A percentile compares a stretch with the other conserved stretches of the same genome.
These are phyloP conservation scores for Sebastes steindachneri DNA, from an alignment of 2,797 vertebrate species.

Conservation along the genomic window DNA sequence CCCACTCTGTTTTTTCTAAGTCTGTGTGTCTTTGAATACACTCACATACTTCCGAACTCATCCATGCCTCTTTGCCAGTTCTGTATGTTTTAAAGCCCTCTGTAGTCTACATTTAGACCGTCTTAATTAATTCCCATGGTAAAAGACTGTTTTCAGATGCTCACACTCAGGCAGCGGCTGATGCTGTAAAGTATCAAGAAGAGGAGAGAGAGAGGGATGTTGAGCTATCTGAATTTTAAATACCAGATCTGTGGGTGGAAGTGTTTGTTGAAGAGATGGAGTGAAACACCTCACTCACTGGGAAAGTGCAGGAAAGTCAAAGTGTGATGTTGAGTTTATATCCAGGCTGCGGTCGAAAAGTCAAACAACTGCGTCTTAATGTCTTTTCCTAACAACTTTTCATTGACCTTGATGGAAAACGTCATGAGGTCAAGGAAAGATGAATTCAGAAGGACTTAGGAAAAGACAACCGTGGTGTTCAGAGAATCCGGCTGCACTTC, in stretches of 20 bases:
- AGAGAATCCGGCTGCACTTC: too few relatives aligned
- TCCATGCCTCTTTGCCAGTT: neutral
- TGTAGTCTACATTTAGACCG: neutral
- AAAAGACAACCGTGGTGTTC: too few relatives aligned
- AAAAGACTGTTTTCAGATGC: slow-evolving; percentile 37
- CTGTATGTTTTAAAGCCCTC: slow-evolving; percentile 1
- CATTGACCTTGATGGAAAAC: too few relatives aligned
- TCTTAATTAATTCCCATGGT: slow-evolving; percentile 70
- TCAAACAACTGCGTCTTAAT: too few relatives aligned
- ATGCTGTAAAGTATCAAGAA: neutral
- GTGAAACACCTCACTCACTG: neutral
- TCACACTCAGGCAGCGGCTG: neutral
- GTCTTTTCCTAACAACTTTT: too few relatives aligned
- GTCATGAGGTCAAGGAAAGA: too few relatives aligned
- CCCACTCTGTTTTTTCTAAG: neutral
- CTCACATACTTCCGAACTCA: neutral
- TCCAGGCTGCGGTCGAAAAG: too few relatives aligned
- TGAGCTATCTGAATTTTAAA: slow-evolving; percentile 28
- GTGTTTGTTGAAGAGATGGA: neutral
- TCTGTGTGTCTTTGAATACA: neutral
- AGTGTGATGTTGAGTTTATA: neutral
- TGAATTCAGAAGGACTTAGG: too few relatives aligned
- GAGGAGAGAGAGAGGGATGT: neutral
- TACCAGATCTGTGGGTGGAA: slow-evolving; percentile 26
- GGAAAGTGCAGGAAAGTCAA: neutral